Conservation (phyloP, 2,797 vertebrate species). For the Hippoglossus hippoglossus region DNA sequence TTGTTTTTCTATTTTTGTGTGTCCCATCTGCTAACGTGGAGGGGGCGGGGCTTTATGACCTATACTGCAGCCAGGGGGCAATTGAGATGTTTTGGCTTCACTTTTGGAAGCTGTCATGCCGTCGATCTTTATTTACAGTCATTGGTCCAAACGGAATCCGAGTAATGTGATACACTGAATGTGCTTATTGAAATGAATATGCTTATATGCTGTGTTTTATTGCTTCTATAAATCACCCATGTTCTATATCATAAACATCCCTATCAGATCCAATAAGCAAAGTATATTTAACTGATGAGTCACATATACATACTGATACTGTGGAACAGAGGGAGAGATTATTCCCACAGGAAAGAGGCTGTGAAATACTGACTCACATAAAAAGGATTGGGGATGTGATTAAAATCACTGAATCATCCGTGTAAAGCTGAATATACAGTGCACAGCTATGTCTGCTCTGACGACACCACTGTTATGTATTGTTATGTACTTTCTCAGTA, state of each 20-base stretch:
- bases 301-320: background rate
- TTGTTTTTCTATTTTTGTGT: no score
- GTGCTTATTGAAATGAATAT: background rate
- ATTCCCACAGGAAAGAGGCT: background rate
- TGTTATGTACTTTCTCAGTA: no score
- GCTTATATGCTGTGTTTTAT: background rate
- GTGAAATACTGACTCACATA: conserved; percentile 1
- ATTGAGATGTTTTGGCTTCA: no score
- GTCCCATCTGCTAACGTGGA: no score
- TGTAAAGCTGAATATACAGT: background rate
- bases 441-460: no score
- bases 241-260: conserved; percentile 7
- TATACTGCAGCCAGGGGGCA: no score
- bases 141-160: background rate
- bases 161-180: background rate
- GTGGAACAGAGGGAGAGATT: conserved; percentile 2
- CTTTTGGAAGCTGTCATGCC: no score
- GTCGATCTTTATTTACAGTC: no score
- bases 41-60: no score
- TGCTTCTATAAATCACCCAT: background rate
- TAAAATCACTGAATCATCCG: conserved; percentile 1
- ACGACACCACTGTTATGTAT: background rate
- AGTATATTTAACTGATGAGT: background rate
- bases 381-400: background rate
- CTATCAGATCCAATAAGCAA: conserved; percentile 7